These are phyloP conservation scores for Geotrupes spiniger DNA, from an alignment of 2,888 invertebrate species.

Conservation along the genomic window DNA sequence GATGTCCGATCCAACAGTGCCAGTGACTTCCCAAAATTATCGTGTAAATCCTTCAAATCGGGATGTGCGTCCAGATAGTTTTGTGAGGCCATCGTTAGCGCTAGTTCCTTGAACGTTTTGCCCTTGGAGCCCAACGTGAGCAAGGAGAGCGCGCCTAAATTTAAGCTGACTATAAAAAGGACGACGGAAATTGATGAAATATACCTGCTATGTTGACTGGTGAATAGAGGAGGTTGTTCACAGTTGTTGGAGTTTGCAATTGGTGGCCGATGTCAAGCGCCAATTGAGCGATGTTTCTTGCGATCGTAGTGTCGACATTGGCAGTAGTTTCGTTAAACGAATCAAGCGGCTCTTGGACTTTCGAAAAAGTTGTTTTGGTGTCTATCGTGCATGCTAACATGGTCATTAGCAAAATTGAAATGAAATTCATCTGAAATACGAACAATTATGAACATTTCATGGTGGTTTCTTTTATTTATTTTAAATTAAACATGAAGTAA, in stretches of 20 bases:
- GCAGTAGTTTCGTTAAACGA: neutral
- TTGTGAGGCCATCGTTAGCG: conserved; percentile 58
- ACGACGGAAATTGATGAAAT: neutral
- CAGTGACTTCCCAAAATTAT: conserved; percentile 57
- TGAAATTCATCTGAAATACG: conserved; percentile 10
- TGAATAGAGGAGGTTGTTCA: conserved; percentile 63
- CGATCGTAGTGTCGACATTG: conserved; percentile 36
- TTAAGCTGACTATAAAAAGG: conserved; percentile 15
- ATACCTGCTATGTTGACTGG: conserved; percentile 69
- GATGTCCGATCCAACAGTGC: conserved; percentile 39
- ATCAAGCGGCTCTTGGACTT: neutral
- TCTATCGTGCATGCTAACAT: neutral
- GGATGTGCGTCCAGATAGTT: conserved; percentile 42
- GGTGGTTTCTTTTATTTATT: too few relatives aligned
- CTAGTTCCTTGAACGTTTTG: conserved; percentile 66
- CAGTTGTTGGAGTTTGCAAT: conserved; percentile 8
- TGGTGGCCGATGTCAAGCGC: conserved; percentile 40
- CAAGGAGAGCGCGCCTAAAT: conserved; percentile 64
- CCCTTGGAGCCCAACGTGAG: conserved; percentile 72
- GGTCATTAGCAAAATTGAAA: conserved; percentile 2
- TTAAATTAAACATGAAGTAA: too few relatives aligned
- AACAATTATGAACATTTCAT: neutral
- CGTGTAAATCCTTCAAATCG: conserved; percentile 56
- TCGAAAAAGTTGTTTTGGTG: conserved; percentile 1
- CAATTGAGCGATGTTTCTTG: conserved; percentile 39